Conservation (phyloP, 1,140 invertebrate genomes). For the Diorhabda sublineata region DNA sequence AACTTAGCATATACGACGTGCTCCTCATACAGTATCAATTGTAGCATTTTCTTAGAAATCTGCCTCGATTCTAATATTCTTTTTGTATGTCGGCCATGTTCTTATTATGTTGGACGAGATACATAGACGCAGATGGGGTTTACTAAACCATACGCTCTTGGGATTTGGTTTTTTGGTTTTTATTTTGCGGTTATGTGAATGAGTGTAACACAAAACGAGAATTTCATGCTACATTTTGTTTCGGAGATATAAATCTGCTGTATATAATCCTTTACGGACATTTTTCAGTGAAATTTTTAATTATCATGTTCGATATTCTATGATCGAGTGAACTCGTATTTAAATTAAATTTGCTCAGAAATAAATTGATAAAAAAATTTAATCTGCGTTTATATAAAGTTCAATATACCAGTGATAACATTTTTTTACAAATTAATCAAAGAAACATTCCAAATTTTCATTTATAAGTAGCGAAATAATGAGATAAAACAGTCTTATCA, state of each 20-base stretch:
- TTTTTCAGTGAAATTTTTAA: no score
- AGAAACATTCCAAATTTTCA: no score
- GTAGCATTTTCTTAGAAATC: background rate
- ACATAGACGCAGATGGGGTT: background rate
- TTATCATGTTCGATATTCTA: no score
- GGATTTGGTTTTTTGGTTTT: conserved; percentile 2
- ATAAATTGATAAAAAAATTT: no score
- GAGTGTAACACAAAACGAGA: background rate
- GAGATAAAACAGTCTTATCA: no score
- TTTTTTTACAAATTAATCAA: no score
- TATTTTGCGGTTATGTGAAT: background rate
- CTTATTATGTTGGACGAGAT: background rate
- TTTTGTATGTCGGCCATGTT: conserved; percentile 1
- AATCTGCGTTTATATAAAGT: no score
- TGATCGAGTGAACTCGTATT: no score
- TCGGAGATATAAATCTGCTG: background rate
- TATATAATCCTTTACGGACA: no score
- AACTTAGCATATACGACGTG: background rate
- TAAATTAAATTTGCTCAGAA: no score
- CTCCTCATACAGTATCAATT: conserved; percentile 1
- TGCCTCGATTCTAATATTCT: background rate
- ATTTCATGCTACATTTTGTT: background rate
- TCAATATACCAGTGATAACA: no score
- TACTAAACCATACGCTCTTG: background rate
- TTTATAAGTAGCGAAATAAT: no score